A percentile compares a stretch with the other conserved stretches of the same genome.
phyloP scores from a whole-genome alignment of 2,888 invertebrate species.

The Diaprepes abbreviatus region DNA sequence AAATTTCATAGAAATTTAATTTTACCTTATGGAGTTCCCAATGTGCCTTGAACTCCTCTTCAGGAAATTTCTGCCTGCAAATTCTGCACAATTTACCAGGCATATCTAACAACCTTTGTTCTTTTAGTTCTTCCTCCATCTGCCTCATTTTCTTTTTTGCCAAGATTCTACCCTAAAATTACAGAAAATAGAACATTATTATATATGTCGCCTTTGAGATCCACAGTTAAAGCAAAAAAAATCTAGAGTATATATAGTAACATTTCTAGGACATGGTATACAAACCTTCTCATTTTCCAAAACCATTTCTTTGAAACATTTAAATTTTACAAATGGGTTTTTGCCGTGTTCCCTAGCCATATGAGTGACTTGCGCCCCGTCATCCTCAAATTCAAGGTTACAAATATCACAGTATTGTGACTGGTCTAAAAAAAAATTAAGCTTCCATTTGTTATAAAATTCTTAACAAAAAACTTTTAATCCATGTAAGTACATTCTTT shows the following conservation, averaged over 20 bases:
- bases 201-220: too few species aligned
- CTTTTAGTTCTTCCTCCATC: slow-evolving; percentile 1
- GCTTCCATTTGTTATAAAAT: too few species aligned
- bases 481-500: too few species aligned
- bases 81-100: slow-evolving; percentile 43
- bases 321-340: slow-evolving; percentile 37
- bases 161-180: not conserved
- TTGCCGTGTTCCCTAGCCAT: slow-evolving; percentile 34
- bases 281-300: slow-evolving; percentile 17
- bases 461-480: too few species aligned
- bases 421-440: not conserved
- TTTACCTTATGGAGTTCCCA: slow-evolving; percentile 43
- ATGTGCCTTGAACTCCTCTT: slow-evolving; percentile 39
- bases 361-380: slow-evolving; percentile 28
- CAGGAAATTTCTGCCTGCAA: slow-evolving; percentile 33
- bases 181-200: too few species aligned
- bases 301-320: slow-evolving; percentile 23
- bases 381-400: slow-evolving; percentile 1
- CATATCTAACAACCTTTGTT: slow-evolving; percentile 17
- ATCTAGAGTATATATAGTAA: too few species aligned
- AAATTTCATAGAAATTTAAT: not conserved
- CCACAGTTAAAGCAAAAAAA: too few species aligned
- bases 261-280: too few species aligned
- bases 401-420: slow-evolving; percentile 22
- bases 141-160: slow-evolving; percentile 25